These are phyloP conservation scores for Drosophila mimetica DNA, from an alignment of 2,888 invertebrate genomes.

Conservation along the genomic window DNA sequence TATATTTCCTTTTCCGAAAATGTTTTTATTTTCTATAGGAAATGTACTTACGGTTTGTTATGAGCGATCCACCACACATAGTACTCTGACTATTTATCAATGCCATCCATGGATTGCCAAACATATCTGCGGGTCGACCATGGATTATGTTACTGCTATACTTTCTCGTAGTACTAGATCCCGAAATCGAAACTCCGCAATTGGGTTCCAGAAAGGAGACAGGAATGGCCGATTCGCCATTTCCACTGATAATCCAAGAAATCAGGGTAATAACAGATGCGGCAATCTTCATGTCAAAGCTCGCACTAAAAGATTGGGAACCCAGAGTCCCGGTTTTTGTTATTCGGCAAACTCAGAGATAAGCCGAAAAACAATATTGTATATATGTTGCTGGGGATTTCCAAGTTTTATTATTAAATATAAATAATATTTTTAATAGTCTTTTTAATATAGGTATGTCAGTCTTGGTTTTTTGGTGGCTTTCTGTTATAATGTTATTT, in stretches of 20 bases:
- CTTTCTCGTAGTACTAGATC: neutral
- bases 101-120: slow-evolving; percentile 20
- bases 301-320: neutral
- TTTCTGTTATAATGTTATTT: too few species aligned
- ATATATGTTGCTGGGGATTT: neutral
- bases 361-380: neutral
- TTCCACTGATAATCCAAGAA: neutral
- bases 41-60: slow-evolving; percentile 21
- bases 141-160: neutral
- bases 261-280: slow-evolving; percentile 1
- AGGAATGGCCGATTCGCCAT: neutral
- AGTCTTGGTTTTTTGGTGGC: neutral
- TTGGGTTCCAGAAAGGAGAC: slow-evolving; percentile 1
- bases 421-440: neutral
- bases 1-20: neutral
- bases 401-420: neutral
- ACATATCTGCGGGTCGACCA: neutral
- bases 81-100: neutral
- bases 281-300: neutral
- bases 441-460: neutral
- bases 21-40: too few species aligned
- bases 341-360: neutral
- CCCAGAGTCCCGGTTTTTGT: neutral
- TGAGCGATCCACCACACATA: slow-evolving; percentile 16
- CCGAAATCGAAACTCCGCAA: neutral